Evolutionary conservation across 2,888 invertebrate genomes (phyloP), one percentile per base, ranked within the genome.

Genomic region (Sphecodes monilicornis): DNA sequence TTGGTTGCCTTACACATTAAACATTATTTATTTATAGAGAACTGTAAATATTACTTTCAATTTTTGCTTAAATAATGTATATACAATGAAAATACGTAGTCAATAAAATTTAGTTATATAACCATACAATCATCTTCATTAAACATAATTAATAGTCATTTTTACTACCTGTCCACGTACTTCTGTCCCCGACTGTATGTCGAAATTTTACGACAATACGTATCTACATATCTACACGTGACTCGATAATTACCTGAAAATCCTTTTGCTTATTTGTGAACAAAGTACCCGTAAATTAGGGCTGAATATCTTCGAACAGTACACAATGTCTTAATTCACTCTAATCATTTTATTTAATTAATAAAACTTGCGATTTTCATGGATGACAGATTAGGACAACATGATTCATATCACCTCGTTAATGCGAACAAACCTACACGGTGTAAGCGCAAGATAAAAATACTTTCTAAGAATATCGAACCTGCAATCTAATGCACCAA

Each of bases 341-440:
- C n/a, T 86, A 86, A 79, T 3, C 13, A 74, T 78, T 75, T 82
- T 76, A 86, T 86, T 82, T 76, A 82, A 86, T 82, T 86, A 76
- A n/a, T 64, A 64, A 68, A 50, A 29, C 26, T 73, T 13, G 16
- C 22, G 29, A 32, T 26, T 60, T 54, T 46, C 46, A 26, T 69
- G 43, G 26, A 43, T 70, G 66, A 68, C 78, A 69, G n/a, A 71
- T 76, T 86, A 86, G 76, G 78, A 82, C 73, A 66, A 26, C 29
- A 8, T 6, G 8, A n/a, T 32, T 26, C 46, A 5, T 8, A 1
- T 36, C 68, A 11, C 29, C 4, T 22, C 16, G n/a, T 50, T 10
- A 22, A 43, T 11, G n/a, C n/a, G 39, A 39, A 39, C 10, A 5
- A 60, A 57, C 29, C n/a, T 43, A 43, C 50, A n/a, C 13, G 29